A percentile compares a stretch with the other conserved stretches of the same genome.
Evolutionary conservation across 2,888 invertebrate genomes (phyloP).

Genomic region (Megaustenia siamemsis): DNA sequence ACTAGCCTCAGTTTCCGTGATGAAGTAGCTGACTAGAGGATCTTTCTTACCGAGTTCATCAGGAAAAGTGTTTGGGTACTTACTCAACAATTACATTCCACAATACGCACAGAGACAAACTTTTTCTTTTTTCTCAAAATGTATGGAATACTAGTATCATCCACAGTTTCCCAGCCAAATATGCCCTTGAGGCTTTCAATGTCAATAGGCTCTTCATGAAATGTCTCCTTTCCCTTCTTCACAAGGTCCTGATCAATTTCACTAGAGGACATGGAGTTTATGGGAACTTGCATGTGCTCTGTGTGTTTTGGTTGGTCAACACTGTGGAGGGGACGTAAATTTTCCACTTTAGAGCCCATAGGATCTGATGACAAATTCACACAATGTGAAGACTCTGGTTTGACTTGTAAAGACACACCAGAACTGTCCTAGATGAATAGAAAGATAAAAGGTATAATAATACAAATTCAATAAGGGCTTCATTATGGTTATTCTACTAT

Average conservation of each 20-base stretch:
- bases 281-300: conserved; percentile 26
- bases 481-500: too few species aligned
- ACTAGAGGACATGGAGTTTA: conserved; percentile 1
- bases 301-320: neutral
- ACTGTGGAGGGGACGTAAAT: neutral
- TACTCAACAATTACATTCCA: conserved; percentile 87
- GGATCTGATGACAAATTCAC: conserved; percentile 14
- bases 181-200: conserved; percentile 81
- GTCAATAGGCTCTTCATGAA: conserved; percentile 58
- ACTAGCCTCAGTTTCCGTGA: conserved; percentile 93
- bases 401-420: conserved; percentile 58
- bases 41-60: conserved; percentile 93
- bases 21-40: conserved; percentile 94
- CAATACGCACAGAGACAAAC: conserved; percentile 96
- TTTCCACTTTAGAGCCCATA: neutral
- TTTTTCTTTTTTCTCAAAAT: conserved; percentile 90
- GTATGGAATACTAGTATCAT: conserved; percentile 87
- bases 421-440: conserved; percentile 20
- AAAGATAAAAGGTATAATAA: neutral
- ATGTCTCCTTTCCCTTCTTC: conserved; percentile 8
- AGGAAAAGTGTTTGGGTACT: conserved; percentile 81
- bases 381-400: conserved; percentile 56
- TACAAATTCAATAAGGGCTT: too few species aligned
- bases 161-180: conserved; percentile 94
- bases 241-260: conserved; percentile 28